Evolutionary conservation across 2,888 invertebrate species (phyloP).

Genomic region (Bibio marci): DNA sequence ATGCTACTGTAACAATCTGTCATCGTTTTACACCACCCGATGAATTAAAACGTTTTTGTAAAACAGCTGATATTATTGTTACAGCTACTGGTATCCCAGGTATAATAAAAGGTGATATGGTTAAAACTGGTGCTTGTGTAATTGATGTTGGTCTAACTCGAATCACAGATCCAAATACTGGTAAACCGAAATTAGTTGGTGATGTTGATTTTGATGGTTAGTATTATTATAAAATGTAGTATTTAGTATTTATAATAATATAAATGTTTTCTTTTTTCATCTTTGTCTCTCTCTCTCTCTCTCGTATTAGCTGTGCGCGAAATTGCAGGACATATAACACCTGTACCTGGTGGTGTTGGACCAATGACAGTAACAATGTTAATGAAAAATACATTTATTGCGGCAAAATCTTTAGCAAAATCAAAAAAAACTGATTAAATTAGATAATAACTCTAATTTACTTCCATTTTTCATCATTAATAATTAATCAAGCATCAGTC

Average conservation of each 20-base stretch:
- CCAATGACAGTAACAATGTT: slow-evolving; percentile 92
- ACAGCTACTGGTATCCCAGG: slow-evolving; percentile 47
- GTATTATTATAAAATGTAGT: slow-evolving; percentile 7
- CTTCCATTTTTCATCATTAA: no score
- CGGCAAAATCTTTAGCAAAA: slow-evolving; percentile 36
- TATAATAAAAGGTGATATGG: slow-evolving; percentile 64
- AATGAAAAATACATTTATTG: slow-evolving; percentile 73
- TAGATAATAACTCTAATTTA: background rate
- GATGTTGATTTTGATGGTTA: slow-evolving; percentile 76
- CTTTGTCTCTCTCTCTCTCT: no score
- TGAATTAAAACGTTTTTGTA: slow-evolving; percentile 50
- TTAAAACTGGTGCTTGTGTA: slow-evolving; percentile 73
- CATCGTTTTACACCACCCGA: slow-evolving; percentile 72
- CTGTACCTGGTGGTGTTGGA: slow-evolving; percentile 84
- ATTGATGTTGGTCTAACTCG: slow-evolving; percentile 81
- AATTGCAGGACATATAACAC: slow-evolving; percentile 71
- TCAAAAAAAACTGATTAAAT: background rate
- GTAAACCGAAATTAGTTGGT: slow-evolving; percentile 61
- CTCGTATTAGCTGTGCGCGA: slow-evolving; percentile 54
- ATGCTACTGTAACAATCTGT: slow-evolving; percentile 80
- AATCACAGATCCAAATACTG: slow-evolving; percentile 40
- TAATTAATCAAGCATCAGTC: no score
- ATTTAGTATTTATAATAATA: background rate
- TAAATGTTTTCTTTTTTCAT: slow-evolving; percentile 8
- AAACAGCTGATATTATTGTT: slow-evolving; percentile 25